Evolutionary conservation across 2,113 vertebrate genomes (phyloP).

Genomic region (Psittacula cyanocephala): DNA sequence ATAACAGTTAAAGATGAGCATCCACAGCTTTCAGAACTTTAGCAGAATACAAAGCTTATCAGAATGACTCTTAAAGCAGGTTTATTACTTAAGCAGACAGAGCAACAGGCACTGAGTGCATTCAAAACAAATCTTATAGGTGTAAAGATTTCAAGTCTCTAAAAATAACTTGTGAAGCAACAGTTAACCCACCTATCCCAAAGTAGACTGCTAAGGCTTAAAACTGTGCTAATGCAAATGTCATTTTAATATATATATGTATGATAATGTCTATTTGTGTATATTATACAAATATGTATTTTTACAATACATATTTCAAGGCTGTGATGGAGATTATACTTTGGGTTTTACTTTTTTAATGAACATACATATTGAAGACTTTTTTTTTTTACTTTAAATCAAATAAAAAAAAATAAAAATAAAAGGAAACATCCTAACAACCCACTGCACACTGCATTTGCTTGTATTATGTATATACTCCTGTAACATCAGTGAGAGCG

Average conservation of each 20-base stretch:
- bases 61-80: not conserved
- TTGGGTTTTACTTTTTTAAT: not conserved
- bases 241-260: not conserved
- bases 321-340: not conserved
- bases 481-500: not conserved
- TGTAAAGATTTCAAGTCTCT: not conserved
- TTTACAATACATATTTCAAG: not conserved
- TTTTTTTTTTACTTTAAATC: not conserved
- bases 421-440: not conserved
- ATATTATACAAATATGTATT: not conserved
- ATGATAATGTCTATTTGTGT: not conserved
- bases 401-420: not conserved
- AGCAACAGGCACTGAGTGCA: not conserved
- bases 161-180: not conserved
- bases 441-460: not conserved
- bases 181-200: not conserved
- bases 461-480: not conserved
- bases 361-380: not conserved
- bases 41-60: not conserved
- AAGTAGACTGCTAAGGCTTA: not conserved
- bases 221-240: conserved; percentile 16
- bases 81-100: not conserved
- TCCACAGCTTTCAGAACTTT: not conserved
- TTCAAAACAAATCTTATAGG: not conserved
- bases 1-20: not conserved